phyloP scores from a whole-genome alignment of 2,113 vertebrate genomes.

The Gila orcuttii region DNA sequence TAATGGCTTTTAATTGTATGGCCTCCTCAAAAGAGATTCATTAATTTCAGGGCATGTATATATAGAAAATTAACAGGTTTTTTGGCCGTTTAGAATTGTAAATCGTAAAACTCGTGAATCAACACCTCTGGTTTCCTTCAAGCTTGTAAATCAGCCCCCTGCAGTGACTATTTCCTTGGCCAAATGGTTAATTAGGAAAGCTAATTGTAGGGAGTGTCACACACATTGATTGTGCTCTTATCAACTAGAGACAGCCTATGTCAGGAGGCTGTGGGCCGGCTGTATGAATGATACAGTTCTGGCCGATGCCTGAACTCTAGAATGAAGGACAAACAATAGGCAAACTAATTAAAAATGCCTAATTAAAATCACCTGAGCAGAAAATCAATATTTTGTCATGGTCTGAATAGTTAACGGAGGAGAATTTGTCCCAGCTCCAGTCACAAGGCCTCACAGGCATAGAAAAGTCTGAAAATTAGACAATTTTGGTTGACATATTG shows the following conservation, averaged over 20 bases:
- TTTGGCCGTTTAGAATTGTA: background rate
- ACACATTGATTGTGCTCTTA: constrained; percentile 54
- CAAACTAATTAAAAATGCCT: constrained; percentile 43
- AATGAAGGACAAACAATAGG: constrained; percentile 38
- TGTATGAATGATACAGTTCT: constrained; percentile 31
- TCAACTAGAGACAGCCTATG: constrained; percentile 50
- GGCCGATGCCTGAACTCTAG: constrained; percentile 11
- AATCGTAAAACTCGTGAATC: constrained; percentile 22
- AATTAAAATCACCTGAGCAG: constrained; percentile 48
- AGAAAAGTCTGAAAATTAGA: background rate
- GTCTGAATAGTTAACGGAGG: constrained; percentile 26
- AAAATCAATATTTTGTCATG: constrained; percentile 43
- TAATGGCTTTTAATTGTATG: background rate
- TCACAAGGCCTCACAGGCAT: background rate
- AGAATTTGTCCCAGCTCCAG: background rate
- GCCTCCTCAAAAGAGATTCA: background rate
- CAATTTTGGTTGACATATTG: background rate
- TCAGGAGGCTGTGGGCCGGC: constrained; percentile 29
- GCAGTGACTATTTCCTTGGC: constrained; percentile 53
- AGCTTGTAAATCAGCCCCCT: constrained; percentile 37
- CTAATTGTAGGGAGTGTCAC: constrained; percentile 55
- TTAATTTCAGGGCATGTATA: background rate
- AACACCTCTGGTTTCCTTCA: constrained; percentile 43
- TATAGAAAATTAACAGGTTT: background rate
- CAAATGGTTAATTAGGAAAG: constrained; percentile 65